Conservation (phyloP, 2,797 vertebrate genomes). For the Ctenopoma kingsleyae region DNA sequence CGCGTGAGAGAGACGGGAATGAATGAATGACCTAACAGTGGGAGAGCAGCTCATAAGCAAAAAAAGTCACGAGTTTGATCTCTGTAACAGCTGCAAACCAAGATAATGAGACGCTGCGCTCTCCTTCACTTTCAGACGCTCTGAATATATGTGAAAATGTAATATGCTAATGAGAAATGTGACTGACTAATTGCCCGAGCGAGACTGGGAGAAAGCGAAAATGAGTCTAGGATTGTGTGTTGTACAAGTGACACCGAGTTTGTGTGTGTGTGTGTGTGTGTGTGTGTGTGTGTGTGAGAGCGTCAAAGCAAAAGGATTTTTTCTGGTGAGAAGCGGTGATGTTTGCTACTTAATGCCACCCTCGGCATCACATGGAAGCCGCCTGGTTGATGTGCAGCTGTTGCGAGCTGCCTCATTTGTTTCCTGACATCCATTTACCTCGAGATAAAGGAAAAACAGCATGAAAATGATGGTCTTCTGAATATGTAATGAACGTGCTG, state of each 20-base stretch:
- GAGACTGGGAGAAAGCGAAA: slow-evolving; percentile 43
- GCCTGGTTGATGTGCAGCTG: slow-evolving; percentile 76
- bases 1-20: slow-evolving; percentile 10
- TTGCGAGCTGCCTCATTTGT: slow-evolving; percentile 77
- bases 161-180: slow-evolving; percentile 74
- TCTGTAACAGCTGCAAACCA: slow-evolving; percentile 61
- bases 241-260: slow-evolving; percentile 60
- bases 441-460: slow-evolving; percentile 72
- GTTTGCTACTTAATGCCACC: slow-evolving; percentile 71
- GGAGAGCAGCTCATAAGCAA: slow-evolving; percentile 55
- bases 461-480: slow-evolving; percentile 69
- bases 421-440: slow-evolving; percentile 79
- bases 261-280: slow-evolving; percentile 15
- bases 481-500: slow-evolving; percentile 77
- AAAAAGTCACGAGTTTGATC: slow-evolving; percentile 70
- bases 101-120: slow-evolving; percentile 67
- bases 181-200: slow-evolving; percentile 72
- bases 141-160: slow-evolving; percentile 66
- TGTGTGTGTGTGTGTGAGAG: slow-evolving; percentile 11
- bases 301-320: slow-evolving; percentile 46
- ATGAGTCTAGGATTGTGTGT: slow-evolving; percentile 34
- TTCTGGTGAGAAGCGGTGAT: slow-evolving; percentile 50
- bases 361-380: slow-evolving; percentile 63
- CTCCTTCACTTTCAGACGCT: slow-evolving; percentile 33
- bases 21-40: slow-evolving; percentile 47